A percentile compares a stretch with the other conserved stretches of the same genome.
phyloP scores from a whole-genome alignment of 2,888 invertebrate species.

The Diplolepis rosae region DNA sequence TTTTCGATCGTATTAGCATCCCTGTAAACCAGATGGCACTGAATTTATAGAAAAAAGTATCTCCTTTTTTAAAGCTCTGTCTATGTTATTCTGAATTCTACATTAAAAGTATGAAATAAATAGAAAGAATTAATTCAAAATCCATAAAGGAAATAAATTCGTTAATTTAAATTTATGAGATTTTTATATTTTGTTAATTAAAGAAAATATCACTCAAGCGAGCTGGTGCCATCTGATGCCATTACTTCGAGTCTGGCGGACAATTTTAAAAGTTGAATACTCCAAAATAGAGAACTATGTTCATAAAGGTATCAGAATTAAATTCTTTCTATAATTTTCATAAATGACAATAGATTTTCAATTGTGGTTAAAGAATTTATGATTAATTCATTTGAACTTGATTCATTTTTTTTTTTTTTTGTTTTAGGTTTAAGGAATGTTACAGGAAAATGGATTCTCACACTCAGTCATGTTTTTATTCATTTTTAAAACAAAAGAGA shows the following conservation, averaged over 20 bases:
- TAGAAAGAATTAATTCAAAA: neutral
- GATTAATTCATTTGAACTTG: no score
- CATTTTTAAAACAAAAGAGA: no score
- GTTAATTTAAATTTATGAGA: neutral
- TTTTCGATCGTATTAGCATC: no score
- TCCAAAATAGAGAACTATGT: no score
- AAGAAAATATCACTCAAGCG: neutral
- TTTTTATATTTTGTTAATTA: neutral
- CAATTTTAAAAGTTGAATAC: constrained; percentile 6
- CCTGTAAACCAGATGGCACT: constrained; percentile 11
- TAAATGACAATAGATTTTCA: no score
- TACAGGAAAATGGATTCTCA: no score
- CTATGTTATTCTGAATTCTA: neutral
- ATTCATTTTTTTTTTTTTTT: no score
- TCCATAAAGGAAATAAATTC: neutral
- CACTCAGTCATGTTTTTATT: no score
- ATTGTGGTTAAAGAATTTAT: no score
- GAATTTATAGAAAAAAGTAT: constrained; percentile 8
- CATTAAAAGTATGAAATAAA: neutral
- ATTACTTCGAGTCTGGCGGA: neutral
- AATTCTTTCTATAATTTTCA: neutral
- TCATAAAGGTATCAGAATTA: no score
- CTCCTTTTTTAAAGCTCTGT: neutral
- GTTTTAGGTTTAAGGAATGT: no score
- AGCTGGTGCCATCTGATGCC: constrained; percentile 26